Conservation (phyloP, 2,888 invertebrate genomes). For the Dicycla oo region DNA sequence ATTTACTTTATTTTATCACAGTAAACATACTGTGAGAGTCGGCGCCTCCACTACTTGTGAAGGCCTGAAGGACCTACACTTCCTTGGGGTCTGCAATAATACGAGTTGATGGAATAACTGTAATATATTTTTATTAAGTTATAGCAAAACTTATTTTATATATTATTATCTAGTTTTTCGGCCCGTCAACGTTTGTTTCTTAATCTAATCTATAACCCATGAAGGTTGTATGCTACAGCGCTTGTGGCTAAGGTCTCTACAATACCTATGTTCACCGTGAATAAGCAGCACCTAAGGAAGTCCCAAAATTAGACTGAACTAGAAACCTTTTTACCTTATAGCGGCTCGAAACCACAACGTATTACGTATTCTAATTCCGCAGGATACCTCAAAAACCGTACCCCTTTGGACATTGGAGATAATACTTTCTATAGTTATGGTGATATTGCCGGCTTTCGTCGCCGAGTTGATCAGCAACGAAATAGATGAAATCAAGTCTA, state of each 20-base stretch:
- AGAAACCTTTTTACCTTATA: neutral
- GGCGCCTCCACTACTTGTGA: too few relatives aligned
- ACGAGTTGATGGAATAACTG: too few relatives aligned
- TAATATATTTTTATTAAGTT: too few relatives aligned
- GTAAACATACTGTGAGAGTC: neutral
- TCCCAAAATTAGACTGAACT: neutral
- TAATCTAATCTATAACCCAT: too few relatives aligned
- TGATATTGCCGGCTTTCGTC: neutral
- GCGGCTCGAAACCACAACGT: neutral
- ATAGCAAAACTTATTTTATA: too few relatives aligned
- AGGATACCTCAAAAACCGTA: neutral
- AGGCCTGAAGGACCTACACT: too few relatives aligned
- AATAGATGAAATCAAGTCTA: conserved; percentile 19
- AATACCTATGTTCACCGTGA: too few relatives aligned
- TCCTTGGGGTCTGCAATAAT: too few relatives aligned
- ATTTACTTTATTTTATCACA: neutral
- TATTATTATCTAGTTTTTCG: too few relatives aligned
- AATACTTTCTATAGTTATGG: neutral
- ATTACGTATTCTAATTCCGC: neutral
- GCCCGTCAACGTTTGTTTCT: too few relatives aligned
- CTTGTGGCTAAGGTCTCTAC: too few relatives aligned
- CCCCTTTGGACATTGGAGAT: neutral
- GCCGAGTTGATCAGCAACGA: conserved; percentile 11
- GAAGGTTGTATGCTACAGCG: too few relatives aligned
- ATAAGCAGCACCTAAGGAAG: neutral